These are phyloP conservation scores for Leuctra nigra DNA, from an alignment of 2,888 invertebrate genomes.

Conservation along the genomic window DNA sequence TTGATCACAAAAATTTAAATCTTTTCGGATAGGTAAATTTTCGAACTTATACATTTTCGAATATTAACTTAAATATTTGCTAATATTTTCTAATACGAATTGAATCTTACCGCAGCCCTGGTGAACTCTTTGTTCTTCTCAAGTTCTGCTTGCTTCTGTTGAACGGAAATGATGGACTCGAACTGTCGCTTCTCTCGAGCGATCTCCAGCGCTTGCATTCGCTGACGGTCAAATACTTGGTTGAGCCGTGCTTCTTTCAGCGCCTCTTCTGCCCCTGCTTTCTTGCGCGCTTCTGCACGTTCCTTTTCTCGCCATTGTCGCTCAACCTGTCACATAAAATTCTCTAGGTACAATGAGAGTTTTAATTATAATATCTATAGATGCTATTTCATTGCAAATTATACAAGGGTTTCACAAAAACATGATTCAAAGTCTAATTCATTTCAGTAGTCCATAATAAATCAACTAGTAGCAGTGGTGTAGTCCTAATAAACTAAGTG, in stretches of 20 bases:
- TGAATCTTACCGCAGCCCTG: too few relatives aligned
- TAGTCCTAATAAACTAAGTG: too few relatives aligned
- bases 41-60: too few relatives aligned
- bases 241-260: slow-evolving; percentile 48
- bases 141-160: slow-evolving; percentile 40
- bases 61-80: too few relatives aligned
- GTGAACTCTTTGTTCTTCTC: slow-evolving; percentile 21
- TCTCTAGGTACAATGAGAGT: not conserved
- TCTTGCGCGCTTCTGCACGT: slow-evolving; percentile 51
- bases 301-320: slow-evolving; percentile 61
- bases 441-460: too few relatives aligned
- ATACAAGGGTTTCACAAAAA: not conserved
- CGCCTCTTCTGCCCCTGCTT: slow-evolving; percentile 46
- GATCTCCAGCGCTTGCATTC: slow-evolving; percentile 58
- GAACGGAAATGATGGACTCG: slow-evolving; percentile 49
- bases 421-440: too few relatives aligned
- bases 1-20: too few relatives aligned
- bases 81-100: too few relatives aligned
- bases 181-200: slow-evolving; percentile 57
- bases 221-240: slow-evolving; percentile 47
- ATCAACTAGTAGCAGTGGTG: not conserved
- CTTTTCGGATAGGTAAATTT: too few relatives aligned
- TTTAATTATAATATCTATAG: not conserved
- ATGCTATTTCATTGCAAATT: too few relatives aligned
- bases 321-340: slow-evolving; percentile 49